Percentiles rank a stretch among this genome's conserved stretches.
Conservation (phyloP, 2,888 invertebrate genomes). For the Noctua comes region DNA sequence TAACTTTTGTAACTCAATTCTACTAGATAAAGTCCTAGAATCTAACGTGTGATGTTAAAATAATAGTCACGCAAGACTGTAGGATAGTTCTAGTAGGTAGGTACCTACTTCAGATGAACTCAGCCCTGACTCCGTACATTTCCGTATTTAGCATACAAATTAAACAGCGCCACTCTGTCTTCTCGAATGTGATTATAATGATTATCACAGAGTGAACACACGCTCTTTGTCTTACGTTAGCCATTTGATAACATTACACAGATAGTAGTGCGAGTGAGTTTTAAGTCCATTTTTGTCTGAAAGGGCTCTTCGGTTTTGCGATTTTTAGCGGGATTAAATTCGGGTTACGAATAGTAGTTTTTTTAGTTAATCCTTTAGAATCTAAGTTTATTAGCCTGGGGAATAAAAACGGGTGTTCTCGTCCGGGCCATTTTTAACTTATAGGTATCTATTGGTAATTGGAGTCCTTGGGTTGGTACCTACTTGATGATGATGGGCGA, state of each 20-base stretch:
- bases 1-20: neutral
- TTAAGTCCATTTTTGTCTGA: neutral
- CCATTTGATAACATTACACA: conserved; percentile 33
- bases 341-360: neutral
- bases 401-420: neutral
- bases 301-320: neutral
- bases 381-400: neutral
- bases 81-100: neutral
- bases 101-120: conserved; percentile 13
- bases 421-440: neutral
- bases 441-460: too few species aligned
- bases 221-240: conserved; percentile 45
- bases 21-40: neutral
- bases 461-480: too few species aligned
- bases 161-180: conserved; percentile 58
- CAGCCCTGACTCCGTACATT: conserved; percentile 18
- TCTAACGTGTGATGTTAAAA: neutral
- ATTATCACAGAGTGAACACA: conserved; percentile 43
- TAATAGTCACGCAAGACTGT: neutral
- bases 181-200: conserved; percentile 48
- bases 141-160: conserved; percentile 58
- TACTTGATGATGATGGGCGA: neutral
- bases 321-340: neutral
- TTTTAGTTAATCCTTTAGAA: neutral
- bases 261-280: neutral